Conservation (phyloP, 2,113 vertebrate genomes). For the Calypte anna region DNA sequence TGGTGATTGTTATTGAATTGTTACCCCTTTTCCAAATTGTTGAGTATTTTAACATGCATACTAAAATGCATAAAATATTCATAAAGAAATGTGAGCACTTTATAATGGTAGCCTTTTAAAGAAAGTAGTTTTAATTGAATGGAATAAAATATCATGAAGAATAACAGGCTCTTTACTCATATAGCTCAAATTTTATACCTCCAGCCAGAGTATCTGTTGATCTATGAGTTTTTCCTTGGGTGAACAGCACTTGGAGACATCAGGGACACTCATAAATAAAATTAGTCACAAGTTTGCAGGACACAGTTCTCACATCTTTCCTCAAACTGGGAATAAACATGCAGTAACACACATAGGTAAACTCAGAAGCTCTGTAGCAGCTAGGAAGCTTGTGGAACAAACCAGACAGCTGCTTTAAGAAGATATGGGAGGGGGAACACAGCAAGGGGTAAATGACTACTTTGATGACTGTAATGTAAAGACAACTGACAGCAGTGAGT, state of each 20-base stretch:
- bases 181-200: not conserved
- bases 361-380: not conserved
- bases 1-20: not conserved
- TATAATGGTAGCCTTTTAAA: not conserved
- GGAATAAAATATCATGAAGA: not conserved
- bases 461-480: not conserved
- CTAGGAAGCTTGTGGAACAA: not conserved
- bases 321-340: not conserved
- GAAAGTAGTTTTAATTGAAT: not conserved
- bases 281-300: not conserved
- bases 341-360: not conserved
- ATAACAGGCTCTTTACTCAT: not conserved
- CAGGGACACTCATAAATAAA: not conserved
- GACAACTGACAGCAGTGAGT: slow-evolving; percentile 6
- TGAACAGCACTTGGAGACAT: not conserved
- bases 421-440: not conserved
- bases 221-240: not conserved
- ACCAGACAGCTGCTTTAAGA: not conserved
- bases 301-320: not conserved
- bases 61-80: not conserved
- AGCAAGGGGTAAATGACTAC: not conserved
- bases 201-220: not conserved
- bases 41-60: not conserved
- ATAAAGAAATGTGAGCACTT: not conserved
- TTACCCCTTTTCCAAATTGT: not conserved